Percentiles rank a stretch among this genome's conserved stretches.
phyloP scores from a whole-genome alignment of 2,888 invertebrate genomes.

The Limnephilus lunatus region DNA sequence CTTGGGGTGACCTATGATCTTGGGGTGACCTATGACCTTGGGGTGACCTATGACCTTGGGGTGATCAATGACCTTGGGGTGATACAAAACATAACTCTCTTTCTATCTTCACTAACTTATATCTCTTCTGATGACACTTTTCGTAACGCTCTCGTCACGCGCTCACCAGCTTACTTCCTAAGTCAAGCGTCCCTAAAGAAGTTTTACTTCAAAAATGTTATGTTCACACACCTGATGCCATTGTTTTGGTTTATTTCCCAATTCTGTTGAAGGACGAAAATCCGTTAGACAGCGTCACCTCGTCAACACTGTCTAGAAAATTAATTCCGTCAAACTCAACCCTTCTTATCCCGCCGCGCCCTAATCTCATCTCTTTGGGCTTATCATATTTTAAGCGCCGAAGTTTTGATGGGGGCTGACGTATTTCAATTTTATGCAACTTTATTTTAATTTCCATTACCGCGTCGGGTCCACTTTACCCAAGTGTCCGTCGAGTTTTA shows the following conservation, averaged over 20 bases:
- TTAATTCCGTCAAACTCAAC: background rate
- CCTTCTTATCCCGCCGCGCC: background rate
- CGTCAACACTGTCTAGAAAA: background rate
- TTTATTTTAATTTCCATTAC: background rate
- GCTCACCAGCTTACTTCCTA: too few species aligned
- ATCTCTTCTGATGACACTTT: too few species aligned
- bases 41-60: too few species aligned
- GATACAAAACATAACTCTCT: too few species aligned
- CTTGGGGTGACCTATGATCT: too few species aligned
- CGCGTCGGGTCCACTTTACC: background rate
- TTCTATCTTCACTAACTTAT: too few species aligned
- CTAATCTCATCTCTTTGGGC: background rate
- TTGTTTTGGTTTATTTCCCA: background rate
- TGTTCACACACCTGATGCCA: background rate
- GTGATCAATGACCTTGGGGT: too few species aligned
- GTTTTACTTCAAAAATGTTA: too few species aligned
- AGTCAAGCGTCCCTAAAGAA: too few species aligned
- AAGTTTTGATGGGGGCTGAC: background rate
- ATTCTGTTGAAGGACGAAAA: background rate
- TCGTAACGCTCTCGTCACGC: too few species aligned
- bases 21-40: too few species aligned
- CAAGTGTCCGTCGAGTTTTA: background rate
- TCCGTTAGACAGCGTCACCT: background rate
- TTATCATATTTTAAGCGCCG: background rate
- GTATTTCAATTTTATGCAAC: slow-evolving; percentile 2